Base-by-base conservation (phyloP, 2,888 invertebrate species). In the Saturnia japonica region DNA sequence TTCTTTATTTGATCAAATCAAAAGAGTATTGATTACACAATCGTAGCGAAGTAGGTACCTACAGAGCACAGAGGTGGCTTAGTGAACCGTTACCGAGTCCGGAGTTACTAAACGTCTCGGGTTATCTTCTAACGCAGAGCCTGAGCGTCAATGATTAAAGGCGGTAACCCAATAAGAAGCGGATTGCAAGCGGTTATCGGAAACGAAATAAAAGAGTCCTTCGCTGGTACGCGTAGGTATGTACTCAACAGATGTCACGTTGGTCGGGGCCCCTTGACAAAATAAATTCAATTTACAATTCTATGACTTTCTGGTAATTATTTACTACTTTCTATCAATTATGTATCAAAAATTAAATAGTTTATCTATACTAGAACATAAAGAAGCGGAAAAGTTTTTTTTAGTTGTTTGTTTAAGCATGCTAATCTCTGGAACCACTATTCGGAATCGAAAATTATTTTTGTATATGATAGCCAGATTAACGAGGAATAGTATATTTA, bases 1-100 rank as follows among this genome's bases (percentile, higher is more conserved):
- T 88, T 89, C 87, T 88, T 85, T 84, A 68, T 71, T 71, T 82
- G 81, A 77, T 77, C 77, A 78, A 87, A 85, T 85, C 85, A 89
- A 87, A 91, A 86, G 88, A 85, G 87, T 91, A 91, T 93, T 88
- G 91, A 91, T 92, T 88, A 88, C 91, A 85, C 85, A 84, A 80
- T 82, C 77, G 77, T 70, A 57, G 74, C 68, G 64, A 70, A 72
- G 73, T 66, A n/a, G n/a, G n/a, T n/a, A n/a, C n/a, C n/a, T n/a
- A n/a, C n/a, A n/a, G n/a, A n/a, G n/a, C n/a, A n/a, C n/a, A n/a
- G 57, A n/a, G 22, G 54, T 43, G 12, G 54, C n/a, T 1, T 11
- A n/a, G 76, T 47, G 78, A 80, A 74, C 75, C 81, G 78, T 74
- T 83, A 85, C 82, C 22, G 34, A 34, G 34, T 34, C 6, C 34